Percentiles rank a stretch among this genome's conserved stretches.
Conservation (phyloP, 2,797 vertebrate genomes). For the Hemibagrus guttatus region DNA sequence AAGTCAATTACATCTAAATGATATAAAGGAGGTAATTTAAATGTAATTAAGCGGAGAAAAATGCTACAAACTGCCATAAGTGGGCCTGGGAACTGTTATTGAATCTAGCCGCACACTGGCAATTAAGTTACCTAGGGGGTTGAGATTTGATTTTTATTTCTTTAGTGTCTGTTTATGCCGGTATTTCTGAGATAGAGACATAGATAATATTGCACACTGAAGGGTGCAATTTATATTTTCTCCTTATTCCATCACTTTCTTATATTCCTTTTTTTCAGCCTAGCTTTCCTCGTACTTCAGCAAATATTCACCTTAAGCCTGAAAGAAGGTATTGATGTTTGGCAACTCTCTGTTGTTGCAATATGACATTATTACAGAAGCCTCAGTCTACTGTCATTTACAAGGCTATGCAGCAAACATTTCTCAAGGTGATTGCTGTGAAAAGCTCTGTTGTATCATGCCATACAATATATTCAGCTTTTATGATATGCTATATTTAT, state of each 20-base stretch:
- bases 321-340: slow-evolving; percentile 49
- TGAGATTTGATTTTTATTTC: slow-evolving; percentile 51
- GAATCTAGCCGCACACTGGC: slow-evolving; percentile 26
- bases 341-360: slow-evolving; percentile 42
- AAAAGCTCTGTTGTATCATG: slow-evolving; percentile 16
- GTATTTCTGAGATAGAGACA: slow-evolving; percentile 20
- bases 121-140: slow-evolving; percentile 40
- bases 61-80: slow-evolving; percentile 23
- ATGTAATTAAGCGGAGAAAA: slow-evolving; percentile 39
- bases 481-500: not conserved
- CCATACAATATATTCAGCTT: not conserved
- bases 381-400: slow-evolving; percentile 40
- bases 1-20: slow-evolving; percentile 36
- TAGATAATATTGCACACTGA: slow-evolving; percentile 15
- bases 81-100: slow-evolving; percentile 7
- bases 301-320: slow-evolving; percentile 56
- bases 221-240: slow-evolving; percentile 36
- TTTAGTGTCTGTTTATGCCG: slow-evolving; percentile 50
- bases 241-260: slow-evolving; percentile 47
- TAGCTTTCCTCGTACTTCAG: slow-evolving; percentile 37
- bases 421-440: slow-evolving; percentile 33
- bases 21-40: slow-evolving; percentile 44
- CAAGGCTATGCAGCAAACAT: slow-evolving; percentile 28
- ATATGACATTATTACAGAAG: slow-evolving; percentile 50
- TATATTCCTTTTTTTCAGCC: slow-evolving; percentile 34